phyloP scores from a whole-genome alignment of 2,888 invertebrate species.

The Reticulitermes lucifugus region DNA sequence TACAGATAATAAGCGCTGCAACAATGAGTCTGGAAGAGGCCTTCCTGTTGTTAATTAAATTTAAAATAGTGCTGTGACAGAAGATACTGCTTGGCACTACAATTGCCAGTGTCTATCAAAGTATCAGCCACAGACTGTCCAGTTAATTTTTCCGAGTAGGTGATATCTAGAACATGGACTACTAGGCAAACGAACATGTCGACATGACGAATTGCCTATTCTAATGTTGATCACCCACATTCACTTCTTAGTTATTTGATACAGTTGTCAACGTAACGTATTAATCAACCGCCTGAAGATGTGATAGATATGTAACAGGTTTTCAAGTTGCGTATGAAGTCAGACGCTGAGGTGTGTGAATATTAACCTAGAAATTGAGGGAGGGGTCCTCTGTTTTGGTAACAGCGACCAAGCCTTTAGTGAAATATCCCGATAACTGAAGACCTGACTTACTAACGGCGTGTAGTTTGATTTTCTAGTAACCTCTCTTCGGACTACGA shows the following conservation, averaged over 20 bases:
- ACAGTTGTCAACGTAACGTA: conserved; percentile 28
- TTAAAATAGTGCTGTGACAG: too few relatives aligned
- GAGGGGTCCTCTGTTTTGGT: not conserved
- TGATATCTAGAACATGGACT: not conserved
- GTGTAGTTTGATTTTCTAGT: too few relatives aligned
- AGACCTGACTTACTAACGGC: not conserved
- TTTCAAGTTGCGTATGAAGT: not conserved
- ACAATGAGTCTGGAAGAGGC: too few relatives aligned
- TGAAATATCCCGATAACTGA: not conserved
- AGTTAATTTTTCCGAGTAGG: conserved; percentile 9
- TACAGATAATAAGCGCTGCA: too few relatives aligned
- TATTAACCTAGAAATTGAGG: not conserved
- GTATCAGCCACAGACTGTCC: not conserved
- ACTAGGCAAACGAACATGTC: not conserved
- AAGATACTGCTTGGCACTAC: not conserved
- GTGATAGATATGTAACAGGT: conserved; percentile 15
- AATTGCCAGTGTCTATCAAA: not conserved
- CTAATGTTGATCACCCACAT: conserved; percentile 19
- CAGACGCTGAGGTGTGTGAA: conserved; percentile 3
- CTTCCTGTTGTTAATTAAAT: too few relatives aligned
- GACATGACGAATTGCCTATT: conserved; percentile 28
- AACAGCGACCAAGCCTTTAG: not conserved
- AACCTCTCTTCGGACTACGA: too few relatives aligned
- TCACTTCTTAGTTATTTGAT: conserved; percentile 18
- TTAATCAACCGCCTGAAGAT: conserved; percentile 16